Evolutionary conservation across 2,888 invertebrate genomes (phyloP), one percentile per base, ranked within the genome.

Genomic region (Notodromas monacha): DNA sequence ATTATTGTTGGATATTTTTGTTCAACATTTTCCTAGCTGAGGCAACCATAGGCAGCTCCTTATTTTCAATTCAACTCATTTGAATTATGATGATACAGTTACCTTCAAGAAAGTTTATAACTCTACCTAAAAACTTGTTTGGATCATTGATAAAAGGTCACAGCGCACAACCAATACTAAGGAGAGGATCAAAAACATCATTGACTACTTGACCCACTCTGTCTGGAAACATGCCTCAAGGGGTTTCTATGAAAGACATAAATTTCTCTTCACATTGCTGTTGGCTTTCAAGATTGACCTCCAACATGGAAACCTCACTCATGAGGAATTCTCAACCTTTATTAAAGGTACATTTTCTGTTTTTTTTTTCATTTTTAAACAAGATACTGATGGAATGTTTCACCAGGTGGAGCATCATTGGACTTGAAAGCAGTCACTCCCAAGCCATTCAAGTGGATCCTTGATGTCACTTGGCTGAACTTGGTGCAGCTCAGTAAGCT

Each of bases 381-480:
- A n/a, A n/a, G n/a, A n/a, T n/a, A n/a, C n/a, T 2, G 10, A 26
- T 14, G 13, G 14, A 14, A 10, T 11, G 28, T 11, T 26, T 28
- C 29, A 31, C 16, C 36, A 50, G 56, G 84, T 16, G 86, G 86
- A 2, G 86, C 86, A 6, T 81, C 84, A 0, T 49, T 86, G 34
- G 84, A 86, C 48, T 52, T 86, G 31, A 81, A 84, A 49, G 77
- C 79, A 3, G 84, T 84, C 0, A 57, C 65, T 2, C 76, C 79
- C 0, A 86, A 86, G 50, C 84, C 84, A 1, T 79, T 77, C 43
- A 63, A 64, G 40, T 89, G 86, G 86, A 77, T 89, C 41, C 55
- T 81, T 31, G 86, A 86, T 42, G 76, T 84, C 37, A 81, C 84
- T 1, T 89, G 86, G 86, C 49, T 86, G 26, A 89, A 89, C 55